Percentiles rank a stretch among this genome's conserved stretches.
Evolutionary conservation across 2,797 vertebrate genomes (phyloP).

Genomic region (Heterohyrax brucei): DNA sequence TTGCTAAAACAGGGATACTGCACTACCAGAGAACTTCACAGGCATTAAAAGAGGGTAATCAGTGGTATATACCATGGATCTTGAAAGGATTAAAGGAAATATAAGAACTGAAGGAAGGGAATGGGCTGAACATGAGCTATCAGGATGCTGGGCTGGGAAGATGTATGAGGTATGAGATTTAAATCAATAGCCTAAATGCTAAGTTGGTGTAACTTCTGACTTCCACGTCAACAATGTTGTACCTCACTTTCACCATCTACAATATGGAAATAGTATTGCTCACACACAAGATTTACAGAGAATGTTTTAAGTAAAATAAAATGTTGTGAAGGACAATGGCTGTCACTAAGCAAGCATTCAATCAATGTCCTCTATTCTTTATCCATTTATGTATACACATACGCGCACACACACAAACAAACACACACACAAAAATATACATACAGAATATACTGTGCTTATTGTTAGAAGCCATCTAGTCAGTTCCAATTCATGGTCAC

Average conservation of each 20-base stretch:
- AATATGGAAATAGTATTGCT: background rate
- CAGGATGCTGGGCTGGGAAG: background rate
- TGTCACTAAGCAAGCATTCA: background rate
- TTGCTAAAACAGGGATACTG: too few relatives aligned
- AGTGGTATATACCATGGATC: too few relatives aligned
- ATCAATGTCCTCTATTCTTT: background rate
- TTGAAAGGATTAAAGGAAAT: background rate
- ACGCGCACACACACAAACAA: too few relatives aligned
- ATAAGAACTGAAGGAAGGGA: background rate
- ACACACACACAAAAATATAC: background rate
- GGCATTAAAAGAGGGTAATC: too few relatives aligned
- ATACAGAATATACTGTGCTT: background rate
- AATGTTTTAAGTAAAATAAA: background rate
- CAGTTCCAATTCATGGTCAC: too few relatives aligned
- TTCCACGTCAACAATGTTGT: background rate
- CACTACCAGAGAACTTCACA: too few relatives aligned
- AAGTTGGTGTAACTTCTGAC: background rate
- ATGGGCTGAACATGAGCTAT: background rate
- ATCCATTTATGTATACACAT: background rate
- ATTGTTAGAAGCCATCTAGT: too few relatives aligned
- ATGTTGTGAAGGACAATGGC: background rate
- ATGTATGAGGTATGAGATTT: background rate
- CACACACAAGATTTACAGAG: background rate
- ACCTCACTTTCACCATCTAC: background rate
- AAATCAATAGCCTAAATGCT: background rate